Percentiles rank a stretch among this genome's conserved stretches.
These are phyloP conservation scores for Hydrochoerus hydrochaeris DNA, from an alignment of 2,113 vertebrate species.

Conservation along the genomic window DNA sequence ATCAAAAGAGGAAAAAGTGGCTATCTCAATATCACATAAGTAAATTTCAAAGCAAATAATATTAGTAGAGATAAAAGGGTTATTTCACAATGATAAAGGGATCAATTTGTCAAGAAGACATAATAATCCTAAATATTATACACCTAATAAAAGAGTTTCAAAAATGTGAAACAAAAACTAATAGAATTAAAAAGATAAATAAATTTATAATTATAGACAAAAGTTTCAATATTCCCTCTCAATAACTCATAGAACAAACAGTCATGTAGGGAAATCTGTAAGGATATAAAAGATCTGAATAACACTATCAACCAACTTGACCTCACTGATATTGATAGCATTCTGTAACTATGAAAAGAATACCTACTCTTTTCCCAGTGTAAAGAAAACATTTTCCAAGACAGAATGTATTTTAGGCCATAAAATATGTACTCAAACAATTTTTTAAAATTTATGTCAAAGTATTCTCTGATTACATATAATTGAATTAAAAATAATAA, in stretches of 20 bases:
- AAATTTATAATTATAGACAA: neutral
- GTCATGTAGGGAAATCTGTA: neutral
- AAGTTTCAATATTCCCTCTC: slow-evolving; percentile 16
- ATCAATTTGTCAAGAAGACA: neutral
- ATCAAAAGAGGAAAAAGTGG: neutral
- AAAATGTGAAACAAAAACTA: neutral
- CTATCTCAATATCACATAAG: neutral
- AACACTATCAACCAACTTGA: neutral
- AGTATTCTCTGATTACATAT: neutral
- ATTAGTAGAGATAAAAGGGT: neutral
- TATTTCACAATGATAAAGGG: slow-evolving; percentile 36
- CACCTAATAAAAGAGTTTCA: slow-evolving; percentile 16
- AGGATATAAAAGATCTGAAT: neutral
- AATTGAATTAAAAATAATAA: slow-evolving; percentile 43
- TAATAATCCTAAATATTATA: neutral
- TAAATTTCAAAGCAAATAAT: slow-evolving; percentile 43
- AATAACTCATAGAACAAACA: slow-evolving; percentile 32
- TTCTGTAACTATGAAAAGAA: slow-evolving; percentile 37
- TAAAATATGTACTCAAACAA: neutral
- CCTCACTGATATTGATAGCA: slow-evolving; percentile 14
- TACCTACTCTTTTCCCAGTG: neutral
- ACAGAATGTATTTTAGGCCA: neutral
- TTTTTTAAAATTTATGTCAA: neutral
- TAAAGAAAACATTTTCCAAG: slow-evolving; percentile 14
- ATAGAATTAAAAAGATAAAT: neutral